Conservation (phyloP, 2,888 invertebrate species). For the Metacarcinus magister region DNA sequence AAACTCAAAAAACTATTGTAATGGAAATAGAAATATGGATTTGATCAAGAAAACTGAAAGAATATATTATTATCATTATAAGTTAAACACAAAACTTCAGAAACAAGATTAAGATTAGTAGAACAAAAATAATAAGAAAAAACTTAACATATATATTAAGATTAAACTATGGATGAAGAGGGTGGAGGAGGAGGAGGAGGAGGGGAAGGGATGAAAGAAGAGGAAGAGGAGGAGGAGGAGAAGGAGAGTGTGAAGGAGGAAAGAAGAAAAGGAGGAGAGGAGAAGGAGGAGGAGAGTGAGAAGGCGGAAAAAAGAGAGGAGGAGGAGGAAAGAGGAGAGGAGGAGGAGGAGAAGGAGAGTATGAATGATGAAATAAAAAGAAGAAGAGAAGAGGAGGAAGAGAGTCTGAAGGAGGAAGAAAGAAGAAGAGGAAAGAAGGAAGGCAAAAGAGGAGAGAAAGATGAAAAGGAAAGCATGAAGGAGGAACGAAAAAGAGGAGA, state of each 20-base stretch:
- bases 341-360: not conserved
- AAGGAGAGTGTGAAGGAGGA: not conserved
- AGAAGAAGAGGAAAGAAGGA: not conserved
- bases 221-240: not conserved
- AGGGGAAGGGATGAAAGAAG: not conserved
- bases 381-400: not conserved
- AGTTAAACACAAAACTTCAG: too few relatives aligned
- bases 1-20: too few relatives aligned
- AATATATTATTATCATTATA: too few relatives aligned
- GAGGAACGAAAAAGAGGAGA: not conserved
- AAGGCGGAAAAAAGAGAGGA: not conserved
- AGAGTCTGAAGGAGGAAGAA: not conserved
- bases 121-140: too few relatives aligned
- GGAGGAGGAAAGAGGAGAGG: not conserved
- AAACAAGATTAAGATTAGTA: too few relatives aligned
- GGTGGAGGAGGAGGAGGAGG: too few relatives aligned
- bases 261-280: not conserved
- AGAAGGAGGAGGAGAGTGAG: not conserved
- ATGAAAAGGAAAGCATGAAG: not conserved
- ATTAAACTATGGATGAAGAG: too few relatives aligned
- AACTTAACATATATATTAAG: too few relatives aligned
- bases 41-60: too few relatives aligned
- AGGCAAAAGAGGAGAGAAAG: not conserved
- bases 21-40: too few relatives aligned
- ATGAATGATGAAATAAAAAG: not conserved